Base-by-base conservation (phyloP, 2,113 vertebrate genomes). In the Serilophus lunatus region DNA sequence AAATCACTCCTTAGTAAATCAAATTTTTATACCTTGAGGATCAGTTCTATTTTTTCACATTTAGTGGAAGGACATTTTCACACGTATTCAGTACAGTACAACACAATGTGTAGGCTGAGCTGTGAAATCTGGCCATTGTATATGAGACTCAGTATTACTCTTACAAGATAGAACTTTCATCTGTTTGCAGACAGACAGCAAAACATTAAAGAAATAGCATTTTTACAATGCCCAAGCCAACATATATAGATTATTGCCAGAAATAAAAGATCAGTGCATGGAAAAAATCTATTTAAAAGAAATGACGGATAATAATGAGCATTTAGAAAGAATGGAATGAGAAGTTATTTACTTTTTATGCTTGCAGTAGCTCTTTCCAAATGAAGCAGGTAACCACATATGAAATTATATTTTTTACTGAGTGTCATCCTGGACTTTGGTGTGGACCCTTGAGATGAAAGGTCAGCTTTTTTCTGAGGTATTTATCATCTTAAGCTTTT, bases 91-190 rank as follows among this genome's bases (percentile, higher is more conserved):
- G 38, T 69, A 19, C 92, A 88, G 54, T 12, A 76, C 82, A 92
- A 77, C 50, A 71, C 6, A 49, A 53, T 49, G 56, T 3, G 57
- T 94, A 87, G 88, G 81, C 72, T 28, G 84, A 82, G 85, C 70
- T 96, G 81, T 82, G 86, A 95, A 95, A 92, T 93, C 81, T 91
- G 86, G 45, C 40, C 74, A 92, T 91, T 94, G 82, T 87, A 33
- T 31, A 66, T 29, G 75, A 88, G 86, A 80, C 26, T 50, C 80
- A 95, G 80, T 82, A 69, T 85, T 90, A 82, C n/a, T 80, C 75
- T 87, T 59, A 77, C 11, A 90, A 77, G 63, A 71, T 0, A 87
- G 42, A 79, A 33, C 28, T 83, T 95, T 80, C 10, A 84, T 91
- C 84, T 90, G 17, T 74, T 92, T 6, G 8, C 18, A 72, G 60